Evolutionary conservation across 2,113 vertebrate species (phyloP).

Genomic region (Phylloscopus trochiloides): DNA sequence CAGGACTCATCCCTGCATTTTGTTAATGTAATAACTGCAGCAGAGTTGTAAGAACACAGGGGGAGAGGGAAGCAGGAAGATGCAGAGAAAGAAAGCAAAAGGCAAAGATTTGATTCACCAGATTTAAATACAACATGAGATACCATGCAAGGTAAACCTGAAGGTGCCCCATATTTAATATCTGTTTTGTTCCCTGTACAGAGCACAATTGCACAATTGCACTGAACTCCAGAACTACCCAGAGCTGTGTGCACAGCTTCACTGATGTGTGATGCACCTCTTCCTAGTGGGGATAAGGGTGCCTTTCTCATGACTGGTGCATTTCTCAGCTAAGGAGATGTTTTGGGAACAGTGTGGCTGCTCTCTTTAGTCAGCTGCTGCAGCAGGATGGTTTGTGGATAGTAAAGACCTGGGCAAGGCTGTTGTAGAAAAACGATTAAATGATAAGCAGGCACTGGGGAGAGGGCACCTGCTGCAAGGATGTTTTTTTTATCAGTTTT

Average conservation of each 20-base stretch:
- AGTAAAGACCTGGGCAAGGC: neutral
- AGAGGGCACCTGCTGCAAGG: neutral
- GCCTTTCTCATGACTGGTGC: neutral
- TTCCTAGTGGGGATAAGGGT: neutral
- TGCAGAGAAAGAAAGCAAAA: neutral
- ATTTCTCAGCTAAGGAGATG: neutral
- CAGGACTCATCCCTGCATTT: neutral
- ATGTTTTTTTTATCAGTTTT: too few relatives aligned
- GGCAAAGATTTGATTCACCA: neutral
- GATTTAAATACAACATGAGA: neutral
- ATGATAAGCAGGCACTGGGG: neutral
- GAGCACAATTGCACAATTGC: neutral
- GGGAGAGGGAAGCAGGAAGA: neutral
- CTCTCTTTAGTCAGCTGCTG: slow-evolving; percentile 39
- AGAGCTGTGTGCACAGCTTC: neutral
- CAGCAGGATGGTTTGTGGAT: slow-evolving; percentile 42
- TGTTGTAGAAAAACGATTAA: neutral
- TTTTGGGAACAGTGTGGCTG: neutral
- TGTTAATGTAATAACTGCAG: neutral
- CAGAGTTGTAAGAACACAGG: neutral
- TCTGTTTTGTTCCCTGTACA: neutral
- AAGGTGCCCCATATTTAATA: neutral
- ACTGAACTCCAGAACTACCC: neutral
- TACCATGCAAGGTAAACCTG: neutral
- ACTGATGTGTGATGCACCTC: neutral